Conservation (phyloP, 2,113 vertebrate species). For the Electrona antarctica region DNA sequence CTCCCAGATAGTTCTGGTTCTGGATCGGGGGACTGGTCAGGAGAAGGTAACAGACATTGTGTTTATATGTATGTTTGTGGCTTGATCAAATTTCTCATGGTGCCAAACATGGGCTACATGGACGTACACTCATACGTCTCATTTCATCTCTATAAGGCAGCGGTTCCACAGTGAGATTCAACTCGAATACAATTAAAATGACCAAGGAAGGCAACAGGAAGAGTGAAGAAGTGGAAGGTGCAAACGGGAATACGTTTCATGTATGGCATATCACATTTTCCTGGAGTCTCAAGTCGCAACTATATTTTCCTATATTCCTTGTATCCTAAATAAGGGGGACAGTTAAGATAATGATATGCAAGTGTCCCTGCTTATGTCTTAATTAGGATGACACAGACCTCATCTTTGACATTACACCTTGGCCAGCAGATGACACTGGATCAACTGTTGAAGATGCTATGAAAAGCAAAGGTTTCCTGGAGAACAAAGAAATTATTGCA, state of each 20-base stretch:
- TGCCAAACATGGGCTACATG: neutral
- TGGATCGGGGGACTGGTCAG: constrained; percentile 62
- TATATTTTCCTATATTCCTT: neutral
- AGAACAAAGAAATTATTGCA: constrained; percentile 82
- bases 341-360: neutral
- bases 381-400: constrained; percentile 33
- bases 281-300: neutral
- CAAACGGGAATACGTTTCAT: neutral
- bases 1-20: constrained; percentile 78
- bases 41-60: constrained; percentile 34
- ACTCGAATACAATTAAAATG: neutral
- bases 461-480: constrained; percentile 75
- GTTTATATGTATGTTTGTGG: neutral
- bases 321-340: neutral
- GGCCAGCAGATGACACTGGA: neutral
- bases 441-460: neutral
- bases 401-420: neutral
- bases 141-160: constrained; percentile 5
- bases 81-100: neutral
- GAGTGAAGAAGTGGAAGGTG: neutral
- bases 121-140: neutral
- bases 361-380: constrained; percentile 18
- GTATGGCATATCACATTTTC: constrained; percentile 15
- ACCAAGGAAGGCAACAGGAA: neutral
- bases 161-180: neutral